Evolutionary conservation across 2,888 invertebrate species (phyloP), one percentile per base, ranked within the genome.

Genomic region (Platycheirus albimanus): DNA sequence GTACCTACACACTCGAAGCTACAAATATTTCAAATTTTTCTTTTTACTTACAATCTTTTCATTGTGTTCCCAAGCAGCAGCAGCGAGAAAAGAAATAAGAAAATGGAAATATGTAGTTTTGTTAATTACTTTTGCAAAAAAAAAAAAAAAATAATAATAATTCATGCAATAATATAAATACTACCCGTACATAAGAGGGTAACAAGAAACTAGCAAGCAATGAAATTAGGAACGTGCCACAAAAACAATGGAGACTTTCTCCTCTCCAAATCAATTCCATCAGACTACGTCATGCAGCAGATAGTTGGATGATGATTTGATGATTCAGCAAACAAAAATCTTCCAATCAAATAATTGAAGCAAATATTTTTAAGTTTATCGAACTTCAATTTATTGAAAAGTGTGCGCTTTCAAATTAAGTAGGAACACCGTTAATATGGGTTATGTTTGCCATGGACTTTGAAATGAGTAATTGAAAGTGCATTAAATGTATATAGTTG

Each of bases 11-110:
- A n/a, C n/a, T n/a, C n/a, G n/a, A n/a, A n/a, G n/a, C n/a, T n/a
- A n/a, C n/a, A n/a, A n/a, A n/a, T n/a, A n/a, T n/a, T n/a, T n/a
- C n/a, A n/a, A n/a, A n/a, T n/a, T n/a, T n/a, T n/a, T n/a, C n/a
- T n/a, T n/a, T n/a, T 76, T 81, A 81, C 80, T 81, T 81, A 81
- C 80, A 81, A 71, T 76, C 80, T 80, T 69, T 38, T n/a, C n/a
- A n/a, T 45, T 56, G 61, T 30, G 49, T 58, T 74, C 45, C n/a
- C 45, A 63, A n/a, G 45, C 63, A 30, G 64, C 56, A 80, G 36
- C n/a, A n/a, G n/a, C n/a, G n/a, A 69, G 49, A 70, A 80, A 75
- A 64, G 38, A 69, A 33, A 76, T 15, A 52, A 52, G 52, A 70
- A 63, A 71, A 58, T 20, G 6, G n/a, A 78, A 58, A 58, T 13